Conservation (phyloP, 1,140 invertebrate genomes). For the Cydia splendana region DNA sequence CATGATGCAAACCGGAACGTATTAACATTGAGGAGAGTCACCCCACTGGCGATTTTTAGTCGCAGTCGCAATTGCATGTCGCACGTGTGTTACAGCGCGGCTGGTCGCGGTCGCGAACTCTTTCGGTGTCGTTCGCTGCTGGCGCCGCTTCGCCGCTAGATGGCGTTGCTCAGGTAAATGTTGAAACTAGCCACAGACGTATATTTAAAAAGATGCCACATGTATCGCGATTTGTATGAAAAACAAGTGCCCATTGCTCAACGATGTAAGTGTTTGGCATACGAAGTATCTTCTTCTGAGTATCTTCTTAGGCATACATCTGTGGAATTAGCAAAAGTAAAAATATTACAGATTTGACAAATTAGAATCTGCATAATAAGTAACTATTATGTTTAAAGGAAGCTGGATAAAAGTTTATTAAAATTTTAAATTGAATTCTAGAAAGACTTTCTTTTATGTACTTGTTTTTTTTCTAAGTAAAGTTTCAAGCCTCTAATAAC, state of each 20-base stretch:
- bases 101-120: constrained; percentile 92
- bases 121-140: constrained; percentile 91
- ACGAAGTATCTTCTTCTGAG: background rate
- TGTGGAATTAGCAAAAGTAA: background rate
- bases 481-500: no score
- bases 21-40: constrained; percentile 27
- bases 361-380: no score
- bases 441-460: no score
- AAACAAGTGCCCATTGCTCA: no score
- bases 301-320: background rate
- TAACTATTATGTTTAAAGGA: no score
- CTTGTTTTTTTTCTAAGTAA: no score
- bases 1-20: constrained; percentile 19
- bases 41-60: constrained; percentile 23
- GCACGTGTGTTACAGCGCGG: constrained; percentile 81
- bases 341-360: background rate
- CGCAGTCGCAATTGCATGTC: constrained; percentile 43
- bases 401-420: no score
- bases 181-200: constrained; percentile 22
- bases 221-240: constrained; percentile 37
- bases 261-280: background rate
- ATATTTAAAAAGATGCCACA: background rate
- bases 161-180: constrained; percentile 78
- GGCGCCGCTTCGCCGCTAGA: constrained; percentile 82
- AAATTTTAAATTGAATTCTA: no score